phyloP scores from a whole-genome alignment of 2,888 invertebrate genomes.

The Griposia aprilina region DNA sequence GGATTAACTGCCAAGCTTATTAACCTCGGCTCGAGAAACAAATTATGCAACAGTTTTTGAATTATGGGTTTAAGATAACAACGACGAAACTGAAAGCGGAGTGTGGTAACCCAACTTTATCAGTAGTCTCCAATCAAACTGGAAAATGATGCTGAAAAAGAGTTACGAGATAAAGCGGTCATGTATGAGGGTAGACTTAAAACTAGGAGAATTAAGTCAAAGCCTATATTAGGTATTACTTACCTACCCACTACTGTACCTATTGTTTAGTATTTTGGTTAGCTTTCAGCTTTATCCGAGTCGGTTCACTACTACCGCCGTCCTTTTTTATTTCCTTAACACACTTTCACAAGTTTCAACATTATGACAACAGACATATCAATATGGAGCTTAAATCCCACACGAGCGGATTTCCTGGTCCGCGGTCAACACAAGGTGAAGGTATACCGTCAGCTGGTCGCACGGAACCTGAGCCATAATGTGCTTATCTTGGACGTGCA shows the following conservation, averaged over 20 bases:
- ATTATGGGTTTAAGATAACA: no score
- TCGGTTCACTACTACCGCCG: neutral
- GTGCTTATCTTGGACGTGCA: slow-evolving; percentile 74
- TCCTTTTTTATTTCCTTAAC: neutral
- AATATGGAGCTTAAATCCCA: slow-evolving; percentile 70
- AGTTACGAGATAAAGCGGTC: neutral
- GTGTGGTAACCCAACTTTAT: no score
- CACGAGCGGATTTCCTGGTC: slow-evolving; percentile 71
- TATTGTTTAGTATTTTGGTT: no score
- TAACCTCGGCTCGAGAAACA: neutral
- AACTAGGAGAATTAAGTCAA: neutral
- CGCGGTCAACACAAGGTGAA: slow-evolving; percentile 57
- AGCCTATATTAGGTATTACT: no score
- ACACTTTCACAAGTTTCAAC: neutral
- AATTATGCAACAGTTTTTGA: neutral
- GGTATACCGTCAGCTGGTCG: slow-evolving; percentile 64
- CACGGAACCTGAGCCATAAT: slow-evolving; percentile 63
- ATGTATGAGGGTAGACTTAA: neutral
- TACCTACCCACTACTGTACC: no score
- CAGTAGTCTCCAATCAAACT: neutral
- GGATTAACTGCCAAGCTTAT: neutral
- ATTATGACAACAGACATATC: slow-evolving; percentile 65
- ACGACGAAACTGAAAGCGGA: neutral
- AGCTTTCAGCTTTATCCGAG: neutral
- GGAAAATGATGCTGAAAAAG: neutral